phyloP scores from a whole-genome alignment of 2,797 vertebrate species.

The Lacerta agilis region DNA sequence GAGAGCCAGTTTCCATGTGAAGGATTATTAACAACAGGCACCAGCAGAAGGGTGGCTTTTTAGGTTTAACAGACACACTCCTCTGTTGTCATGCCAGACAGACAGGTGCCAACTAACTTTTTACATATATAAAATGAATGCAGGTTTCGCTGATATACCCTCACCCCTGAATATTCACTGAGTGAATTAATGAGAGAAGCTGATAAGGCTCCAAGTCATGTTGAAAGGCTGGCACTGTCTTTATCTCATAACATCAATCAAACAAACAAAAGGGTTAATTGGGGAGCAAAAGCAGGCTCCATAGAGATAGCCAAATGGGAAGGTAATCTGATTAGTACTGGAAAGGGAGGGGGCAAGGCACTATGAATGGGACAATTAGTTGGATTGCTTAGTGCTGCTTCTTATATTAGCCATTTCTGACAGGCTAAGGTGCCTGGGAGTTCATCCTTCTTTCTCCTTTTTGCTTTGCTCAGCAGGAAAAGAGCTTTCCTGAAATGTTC shows the following conservation, averaged over 20 bases:
- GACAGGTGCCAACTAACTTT: not conserved
- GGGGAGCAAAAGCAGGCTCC: conserved; percentile 46
- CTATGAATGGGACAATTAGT: conserved; percentile 49
- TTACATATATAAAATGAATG: not conserved
- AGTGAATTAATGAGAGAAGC: not conserved
- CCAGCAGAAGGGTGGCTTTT: not conserved
- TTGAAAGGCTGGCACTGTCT: conserved; percentile 35
- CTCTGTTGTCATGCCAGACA: no score
- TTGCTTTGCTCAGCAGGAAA: not conserved
- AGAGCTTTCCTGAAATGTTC: not conserved
- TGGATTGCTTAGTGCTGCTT: conserved; percentile 18
- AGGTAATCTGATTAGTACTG: conserved; percentile 68
- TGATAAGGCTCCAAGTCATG: conserved; percentile 30
- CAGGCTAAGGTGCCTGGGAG: not conserved
- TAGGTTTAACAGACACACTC: not conserved
- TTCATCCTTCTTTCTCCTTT: not conserved
- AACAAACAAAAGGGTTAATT: conserved; percentile 44
- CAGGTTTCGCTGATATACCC: not conserved
- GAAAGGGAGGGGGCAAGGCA: conserved; percentile 31
- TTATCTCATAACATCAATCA: conserved; percentile 30
- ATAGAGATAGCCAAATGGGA: conserved; percentile 64
- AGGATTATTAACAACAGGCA: not conserved
- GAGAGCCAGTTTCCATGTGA: not conserved
- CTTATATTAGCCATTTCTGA: not conserved
- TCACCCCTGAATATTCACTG: no score